phyloP scores from a whole-genome alignment of 2,113 vertebrate species.

The Aegotheles bennettii region DNA sequence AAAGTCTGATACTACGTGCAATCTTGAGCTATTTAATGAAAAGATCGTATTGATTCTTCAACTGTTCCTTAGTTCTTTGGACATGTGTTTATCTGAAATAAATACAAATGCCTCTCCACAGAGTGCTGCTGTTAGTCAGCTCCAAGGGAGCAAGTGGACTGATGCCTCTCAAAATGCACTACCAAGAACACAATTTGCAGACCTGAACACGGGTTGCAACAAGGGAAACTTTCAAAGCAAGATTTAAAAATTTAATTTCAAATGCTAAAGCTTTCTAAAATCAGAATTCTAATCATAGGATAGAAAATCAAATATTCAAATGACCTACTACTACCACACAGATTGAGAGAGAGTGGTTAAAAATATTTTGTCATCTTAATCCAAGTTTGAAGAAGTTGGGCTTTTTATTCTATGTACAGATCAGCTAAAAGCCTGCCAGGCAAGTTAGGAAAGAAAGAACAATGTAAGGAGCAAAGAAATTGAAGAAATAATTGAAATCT shows the following conservation, averaged over 20 bases:
- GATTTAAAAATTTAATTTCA: not conserved
- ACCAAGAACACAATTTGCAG: not conserved
- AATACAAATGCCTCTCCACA: not conserved
- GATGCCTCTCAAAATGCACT: not conserved
- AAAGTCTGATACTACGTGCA: not conserved
- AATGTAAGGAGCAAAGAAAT: not conserved
- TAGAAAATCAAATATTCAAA: not conserved
- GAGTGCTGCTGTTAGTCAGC: not conserved
- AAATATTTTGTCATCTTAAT: not conserved
- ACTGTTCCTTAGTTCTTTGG: not conserved
- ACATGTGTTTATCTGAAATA: not conserved
- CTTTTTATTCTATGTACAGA: not conserved
- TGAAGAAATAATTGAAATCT: not conserved
- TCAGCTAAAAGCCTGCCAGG: not conserved
- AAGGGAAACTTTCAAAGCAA: not conserved
- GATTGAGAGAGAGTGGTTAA: not conserved
- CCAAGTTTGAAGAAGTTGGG: not conserved
- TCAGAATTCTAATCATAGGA: not conserved
- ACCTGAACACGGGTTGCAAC: accelerated
- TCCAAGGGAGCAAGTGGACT: not conserved
- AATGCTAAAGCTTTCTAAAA: not conserved
- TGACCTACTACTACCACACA: not conserved
- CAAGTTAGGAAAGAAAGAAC: not conserved
- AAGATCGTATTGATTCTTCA: not conserved
- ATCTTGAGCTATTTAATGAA: not conserved